phyloP scores from a whole-genome alignment of 2,797 vertebrate genomes.

The Zalophus californianus region DNA sequence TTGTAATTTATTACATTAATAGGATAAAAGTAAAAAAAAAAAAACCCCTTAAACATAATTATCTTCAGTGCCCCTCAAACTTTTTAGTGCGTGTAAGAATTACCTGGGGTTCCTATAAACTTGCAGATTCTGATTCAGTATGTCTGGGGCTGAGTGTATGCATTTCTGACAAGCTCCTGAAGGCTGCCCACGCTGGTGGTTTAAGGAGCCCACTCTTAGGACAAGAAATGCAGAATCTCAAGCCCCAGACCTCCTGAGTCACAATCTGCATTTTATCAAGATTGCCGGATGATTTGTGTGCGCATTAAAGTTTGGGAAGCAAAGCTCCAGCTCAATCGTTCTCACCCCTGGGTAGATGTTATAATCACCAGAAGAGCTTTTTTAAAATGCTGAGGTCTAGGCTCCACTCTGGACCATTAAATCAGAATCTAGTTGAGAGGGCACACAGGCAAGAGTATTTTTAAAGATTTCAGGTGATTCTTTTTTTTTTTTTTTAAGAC shows the following conservation, averaged over 20 bases:
- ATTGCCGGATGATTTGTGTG: fast-evolving
- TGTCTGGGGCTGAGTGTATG: not conserved
- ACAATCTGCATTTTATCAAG: no score
- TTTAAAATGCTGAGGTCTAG: not conserved
- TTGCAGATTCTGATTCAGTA: not conserved
- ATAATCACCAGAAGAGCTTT: not conserved
- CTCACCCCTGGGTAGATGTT: not conserved
- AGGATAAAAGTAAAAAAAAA: not conserved
- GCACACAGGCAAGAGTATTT: not conserved
- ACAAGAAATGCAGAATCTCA: not conserved
- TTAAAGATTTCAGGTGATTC: not conserved
- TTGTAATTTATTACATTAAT: not conserved
- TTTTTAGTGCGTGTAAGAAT: not conserved
- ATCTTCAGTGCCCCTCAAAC: not conserved
- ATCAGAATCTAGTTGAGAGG: not conserved
- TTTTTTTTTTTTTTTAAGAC: not conserved
- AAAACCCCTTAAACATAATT: not conserved
- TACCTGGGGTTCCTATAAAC: not conserved
- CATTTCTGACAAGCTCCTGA: not conserved
- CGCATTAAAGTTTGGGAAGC: not conserved
- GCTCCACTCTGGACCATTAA: not conserved
- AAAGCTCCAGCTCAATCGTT: not conserved
- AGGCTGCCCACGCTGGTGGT: not conserved
- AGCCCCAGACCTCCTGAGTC: not conserved
- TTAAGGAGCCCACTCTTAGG: not conserved